phyloP scores from a whole-genome alignment of 1,140 invertebrate genomes.

The Aleiodes sp. region DNA sequence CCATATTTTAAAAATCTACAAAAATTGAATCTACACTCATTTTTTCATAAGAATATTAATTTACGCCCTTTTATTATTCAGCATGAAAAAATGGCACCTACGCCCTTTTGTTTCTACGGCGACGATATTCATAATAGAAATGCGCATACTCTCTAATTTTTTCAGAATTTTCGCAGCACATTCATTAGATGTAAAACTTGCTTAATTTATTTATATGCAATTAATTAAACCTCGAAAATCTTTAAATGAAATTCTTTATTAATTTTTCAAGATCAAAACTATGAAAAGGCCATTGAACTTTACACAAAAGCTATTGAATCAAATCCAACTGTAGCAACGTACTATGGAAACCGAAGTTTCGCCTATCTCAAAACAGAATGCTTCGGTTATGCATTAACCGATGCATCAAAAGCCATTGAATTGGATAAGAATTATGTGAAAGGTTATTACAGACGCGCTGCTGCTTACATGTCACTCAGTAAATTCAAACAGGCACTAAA shows the following conservation, averaged over 20 bases:
- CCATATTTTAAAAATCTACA: too few species aligned
- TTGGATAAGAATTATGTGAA: constrained; percentile 92
- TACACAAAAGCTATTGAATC: constrained; percentile 92
- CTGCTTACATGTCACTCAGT: constrained; percentile 95
- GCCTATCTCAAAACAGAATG: constrained; percentile 91
- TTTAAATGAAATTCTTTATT: constrained; percentile 36
- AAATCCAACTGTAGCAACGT: constrained; percentile 84
- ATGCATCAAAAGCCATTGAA: constrained; percentile 92
- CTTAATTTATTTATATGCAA: too few species aligned
- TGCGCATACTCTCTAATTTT: too few species aligned
- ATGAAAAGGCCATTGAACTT: constrained; percentile 85
- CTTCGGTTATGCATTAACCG: constrained; percentile 91
- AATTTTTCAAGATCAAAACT: constrained; percentile 82
- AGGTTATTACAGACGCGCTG: constrained; percentile 94
- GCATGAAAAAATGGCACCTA: too few species aligned
- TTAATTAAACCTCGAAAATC: too few species aligned
- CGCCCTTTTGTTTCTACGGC: too few species aligned
- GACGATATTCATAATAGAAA: too few species aligned
- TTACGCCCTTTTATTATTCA: too few species aligned
- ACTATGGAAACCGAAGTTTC: constrained; percentile 94
- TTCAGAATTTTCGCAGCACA: too few species aligned
- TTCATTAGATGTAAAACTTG: too few species aligned
- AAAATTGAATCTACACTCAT: too few species aligned
- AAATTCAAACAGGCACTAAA: constrained; percentile 96
- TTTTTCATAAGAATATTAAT: too few species aligned